Base-by-base conservation (phyloP, 2,113 vertebrate species). In the Morone saxatilis region DNA sequence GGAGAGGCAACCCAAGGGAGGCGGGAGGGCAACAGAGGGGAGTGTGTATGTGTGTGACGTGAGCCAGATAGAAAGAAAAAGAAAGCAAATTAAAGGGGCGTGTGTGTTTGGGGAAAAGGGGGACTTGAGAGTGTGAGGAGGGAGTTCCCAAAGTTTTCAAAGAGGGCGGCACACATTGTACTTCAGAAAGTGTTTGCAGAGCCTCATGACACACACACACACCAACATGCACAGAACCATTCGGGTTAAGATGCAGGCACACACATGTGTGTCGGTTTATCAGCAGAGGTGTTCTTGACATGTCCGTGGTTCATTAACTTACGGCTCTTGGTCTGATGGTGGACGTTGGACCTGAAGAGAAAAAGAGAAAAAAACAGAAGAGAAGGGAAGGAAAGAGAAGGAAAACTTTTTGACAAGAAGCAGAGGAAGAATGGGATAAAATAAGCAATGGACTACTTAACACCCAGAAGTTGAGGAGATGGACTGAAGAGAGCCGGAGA, bases 141-240 rank as follows among this genome's bases (percentile, higher is more conserved):
- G 93, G 91, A 92, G 87, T 91, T 93, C 67, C 86, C 66, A 84
- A 93, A 94, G 81, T 87, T 89, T 88, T 91, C 71, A 91, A 88
- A 84, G 86, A 59, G 54, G 61, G 84, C 54, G 19, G 87, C 85
- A 70, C 69, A 83, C 73, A 72, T 67, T 73, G 76, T 76, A 72
- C 87, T 85, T 54, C 20, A 67, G 22, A 60, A 51, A 80, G 57
- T 50, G 53, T 75, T 78, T 16, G 74, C 66, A 73, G 62, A 81
- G 62, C 43, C 62, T 63, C 72, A 56, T 74, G 45, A 62, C 59
- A 80, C 51, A 72, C 17, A 40, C 38, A 66, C 67, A 19, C 17
- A 47, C 20, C 8, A 19, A 68, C n/a, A 59, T 59, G 14, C 62
- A 63, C 22, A 38, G 60, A 59, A 10, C 25, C 59, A 20, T 57